Evolutionary conservation across 2,888 invertebrate genomes (phyloP), one percentile per base, ranked within the genome.

Genomic region (Sialis lutaria): DNA sequence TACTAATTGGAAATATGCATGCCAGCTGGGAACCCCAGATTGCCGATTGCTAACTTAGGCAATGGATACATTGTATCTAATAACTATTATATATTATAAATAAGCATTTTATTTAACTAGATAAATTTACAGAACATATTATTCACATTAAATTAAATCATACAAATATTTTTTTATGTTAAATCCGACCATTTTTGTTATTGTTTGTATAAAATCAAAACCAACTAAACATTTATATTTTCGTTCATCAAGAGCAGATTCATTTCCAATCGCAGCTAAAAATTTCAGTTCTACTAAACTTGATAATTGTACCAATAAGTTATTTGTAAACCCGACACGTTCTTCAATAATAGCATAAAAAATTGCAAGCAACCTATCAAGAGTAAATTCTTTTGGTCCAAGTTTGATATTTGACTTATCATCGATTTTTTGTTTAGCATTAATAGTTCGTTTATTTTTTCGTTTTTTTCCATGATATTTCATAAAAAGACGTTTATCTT

Each of bases 311-410:
- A 85, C 79, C 34, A 89, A 67, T n/a, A 93, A 68, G 61, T 84
- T 85, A 51, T 88, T 88, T 34, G 90, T 88, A 12, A 92, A 73
- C 13, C 86, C 82, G 32, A 89, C 82, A 60, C 81, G 82, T 48
- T 85, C 85, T 49, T 88, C 84, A 12, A 89, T 68, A 58, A 95
- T 89, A 1, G 89, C 81, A 60, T 88, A 89, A 63, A 91, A 92
- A 55, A 92, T 91, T 1, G 90, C 89, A 48, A 91, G 63, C 54
- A 91, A 67, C 33, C 92, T 72, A 58, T 88, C 85, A 35, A 91
- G 66, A 1, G 81, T 78, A 56, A 92, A 92, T 0, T 78, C 71
- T 62, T 87, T 87, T 0, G 92, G 92, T 0, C 90, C 91, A 1
- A 87, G 64, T 52, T 81, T 79, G 1, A 77, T 80, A 51, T 75